Conservation (phyloP, 2,888 invertebrate species). For the Scrobipalpa costella region DNA sequence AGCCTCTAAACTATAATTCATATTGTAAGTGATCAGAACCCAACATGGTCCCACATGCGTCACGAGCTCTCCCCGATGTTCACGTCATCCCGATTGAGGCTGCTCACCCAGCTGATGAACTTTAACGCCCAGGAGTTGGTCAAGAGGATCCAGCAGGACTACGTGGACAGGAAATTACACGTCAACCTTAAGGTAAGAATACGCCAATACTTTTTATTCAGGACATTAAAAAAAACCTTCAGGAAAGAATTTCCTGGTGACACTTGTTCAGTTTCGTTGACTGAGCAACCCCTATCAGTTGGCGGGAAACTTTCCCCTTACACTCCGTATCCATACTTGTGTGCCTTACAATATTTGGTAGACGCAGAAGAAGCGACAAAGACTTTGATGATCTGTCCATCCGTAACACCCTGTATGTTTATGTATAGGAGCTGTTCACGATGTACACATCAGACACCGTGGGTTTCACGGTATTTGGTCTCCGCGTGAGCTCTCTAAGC, state of each 20-base stretch:
- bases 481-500: slow-evolving; percentile 57
- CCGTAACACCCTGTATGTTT: neutral
- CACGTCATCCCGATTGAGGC: slow-evolving; percentile 54
- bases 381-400: too few species aligned
- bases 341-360: too few species aligned
- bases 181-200: slow-evolving; percentile 58
- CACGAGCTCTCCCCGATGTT: slow-evolving; percentile 63
- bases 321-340: too few species aligned
- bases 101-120: slow-evolving; percentile 64
- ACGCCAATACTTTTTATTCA: neutral
- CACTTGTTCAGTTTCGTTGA: too few species aligned
- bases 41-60: slow-evolving; percentile 58
- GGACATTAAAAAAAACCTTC: too few species aligned
- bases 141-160: slow-evolving; percentile 54
- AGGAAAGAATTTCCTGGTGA: too few species aligned
- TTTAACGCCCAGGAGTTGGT: slow-evolving; percentile 57
- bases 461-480: slow-evolving; percentile 61
- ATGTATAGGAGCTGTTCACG: slow-evolving; percentile 56
- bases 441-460: slow-evolving; percentile 71
- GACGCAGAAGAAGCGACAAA: too few species aligned
- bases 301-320: too few species aligned
- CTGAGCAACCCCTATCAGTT: too few species aligned
- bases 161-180: slow-evolving; percentile 48
- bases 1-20: too few species aligned
- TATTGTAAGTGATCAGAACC: slow-evolving; percentile 46